Evolutionary conservation across 2,113 vertebrate genomes (phyloP).

Genomic region (Hystrix brachyura): DNA sequence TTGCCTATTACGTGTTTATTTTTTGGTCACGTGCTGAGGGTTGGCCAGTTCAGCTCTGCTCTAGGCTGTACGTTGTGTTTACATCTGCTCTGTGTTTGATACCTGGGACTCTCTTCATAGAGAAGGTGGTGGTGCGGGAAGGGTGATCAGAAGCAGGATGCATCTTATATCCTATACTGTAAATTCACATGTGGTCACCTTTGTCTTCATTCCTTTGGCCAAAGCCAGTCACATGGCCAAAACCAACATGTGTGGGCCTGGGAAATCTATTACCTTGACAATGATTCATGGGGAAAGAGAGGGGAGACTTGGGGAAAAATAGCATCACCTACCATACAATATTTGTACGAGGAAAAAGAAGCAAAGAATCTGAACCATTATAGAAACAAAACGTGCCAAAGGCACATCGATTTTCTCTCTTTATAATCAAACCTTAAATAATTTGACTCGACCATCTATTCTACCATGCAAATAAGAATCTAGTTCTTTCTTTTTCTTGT

Average conservation of each 20-base stretch:
- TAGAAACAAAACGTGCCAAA: not conserved
- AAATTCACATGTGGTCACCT: not conserved
- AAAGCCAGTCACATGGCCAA: not conserved
- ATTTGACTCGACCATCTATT: conserved; percentile 2
- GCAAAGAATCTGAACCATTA: not conserved
- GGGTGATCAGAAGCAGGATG: not conserved
- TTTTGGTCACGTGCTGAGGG: not conserved
- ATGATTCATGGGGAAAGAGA: not conserved
- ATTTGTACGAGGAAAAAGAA: not conserved
- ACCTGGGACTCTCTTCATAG: not conserved
- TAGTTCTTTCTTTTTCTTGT: not conserved
- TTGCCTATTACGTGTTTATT: not conserved
- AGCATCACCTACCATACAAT: not conserved
- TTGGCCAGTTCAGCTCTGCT: not conserved
- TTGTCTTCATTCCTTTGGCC: not conserved
- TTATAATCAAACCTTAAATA: not conserved
- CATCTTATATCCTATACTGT: not conserved
- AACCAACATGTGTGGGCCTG: not conserved
- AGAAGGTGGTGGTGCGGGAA: not conserved
- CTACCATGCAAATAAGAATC: not conserved
- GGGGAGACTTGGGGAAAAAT: not conserved
- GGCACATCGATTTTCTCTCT: not conserved
- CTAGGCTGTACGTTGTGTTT: not conserved
- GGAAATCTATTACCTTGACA: not conserved
- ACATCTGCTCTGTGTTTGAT: not conserved